These are phyloP conservation scores for Eilema depressum DNA, from an alignment of 2,888 invertebrate species.

Conservation along the genomic window DNA sequence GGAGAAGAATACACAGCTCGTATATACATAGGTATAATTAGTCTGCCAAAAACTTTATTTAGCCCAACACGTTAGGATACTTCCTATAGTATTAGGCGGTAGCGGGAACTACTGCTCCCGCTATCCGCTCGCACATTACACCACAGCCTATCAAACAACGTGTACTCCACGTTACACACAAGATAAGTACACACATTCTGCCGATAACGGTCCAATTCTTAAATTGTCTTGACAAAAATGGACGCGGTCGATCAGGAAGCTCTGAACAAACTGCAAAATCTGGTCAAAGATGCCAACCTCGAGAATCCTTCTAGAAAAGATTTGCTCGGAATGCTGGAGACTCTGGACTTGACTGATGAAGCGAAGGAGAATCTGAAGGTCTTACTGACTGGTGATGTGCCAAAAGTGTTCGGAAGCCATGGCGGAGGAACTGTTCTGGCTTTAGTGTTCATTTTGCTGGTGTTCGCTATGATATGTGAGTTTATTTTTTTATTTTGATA, in stretches of 20 bases:
- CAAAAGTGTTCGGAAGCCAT: constrained; percentile 68
- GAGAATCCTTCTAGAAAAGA: constrained; percentile 81
- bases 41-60: too few relatives aligned
- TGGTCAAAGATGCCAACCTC: constrained; percentile 71
- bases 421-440: constrained; percentile 64
- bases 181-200: constrained; percentile 26
- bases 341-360: constrained; percentile 87
- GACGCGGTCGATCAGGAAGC: constrained; percentile 56
- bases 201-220: constrained; percentile 38
- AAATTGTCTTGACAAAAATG: constrained; percentile 46
- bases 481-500: constrained; percentile 29
- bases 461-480: constrained; percentile 74
- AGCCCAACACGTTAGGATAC: too few relatives aligned
- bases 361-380: constrained; percentile 87
- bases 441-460: constrained; percentile 67
- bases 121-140: constrained; percentile 33
- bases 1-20: too few relatives aligned
- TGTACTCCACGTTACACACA: constrained; percentile 61
- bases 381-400: constrained; percentile 80
- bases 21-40: too few relatives aligned
- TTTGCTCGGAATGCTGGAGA: constrained; percentile 86
- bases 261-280: constrained; percentile 61
- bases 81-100: too few relatives aligned
- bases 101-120: too few relatives aligned
- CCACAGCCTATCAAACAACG: constrained; percentile 51